Evolutionary conservation across 2,113 vertebrate genomes (phyloP).

Genomic region (human): DNA sequence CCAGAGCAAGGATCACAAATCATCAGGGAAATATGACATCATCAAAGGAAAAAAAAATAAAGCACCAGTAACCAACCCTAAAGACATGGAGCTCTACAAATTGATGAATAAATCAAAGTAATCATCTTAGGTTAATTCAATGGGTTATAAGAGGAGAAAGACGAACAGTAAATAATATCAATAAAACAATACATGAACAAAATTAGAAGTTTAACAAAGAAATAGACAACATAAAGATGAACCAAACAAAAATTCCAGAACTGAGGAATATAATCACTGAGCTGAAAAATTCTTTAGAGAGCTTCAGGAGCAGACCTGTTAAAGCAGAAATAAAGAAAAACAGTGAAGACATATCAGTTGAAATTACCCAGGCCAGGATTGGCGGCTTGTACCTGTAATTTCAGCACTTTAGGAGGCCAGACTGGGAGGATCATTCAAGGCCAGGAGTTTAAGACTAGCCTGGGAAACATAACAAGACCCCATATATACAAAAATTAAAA

Average conservation of each 20-base stretch:
- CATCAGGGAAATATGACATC: background rate
- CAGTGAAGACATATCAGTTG: background rate
- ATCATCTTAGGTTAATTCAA: background rate
- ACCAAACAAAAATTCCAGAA: background rate
- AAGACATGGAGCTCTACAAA: background rate
- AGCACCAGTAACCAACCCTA: background rate
- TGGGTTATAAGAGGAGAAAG: background rate
- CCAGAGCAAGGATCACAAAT: background rate
- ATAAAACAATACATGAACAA: background rate
- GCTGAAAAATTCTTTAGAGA: background rate
- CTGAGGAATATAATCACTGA: background rate
- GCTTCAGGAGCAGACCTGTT: background rate
- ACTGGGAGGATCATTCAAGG: too few species aligned
- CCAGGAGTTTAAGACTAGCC: too few species aligned
- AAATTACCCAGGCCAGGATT: background rate
- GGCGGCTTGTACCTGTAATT: too few species aligned
- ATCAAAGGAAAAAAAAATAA: background rate
- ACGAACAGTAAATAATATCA: background rate
- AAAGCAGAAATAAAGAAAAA: background rate
- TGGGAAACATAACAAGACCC: too few species aligned
- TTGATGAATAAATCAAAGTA: too few species aligned
- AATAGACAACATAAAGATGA: background rate
- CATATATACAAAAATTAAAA: too few species aligned
- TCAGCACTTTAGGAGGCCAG: too few species aligned
- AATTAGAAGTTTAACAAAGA: background rate